A percentile compares a stretch with the other conserved stretches of the same genome.
These are phyloP conservation scores for Eupristina koningsbergeri DNA, from an alignment of 1,140 invertebrate genomes.

Conservation along the genomic window DNA sequence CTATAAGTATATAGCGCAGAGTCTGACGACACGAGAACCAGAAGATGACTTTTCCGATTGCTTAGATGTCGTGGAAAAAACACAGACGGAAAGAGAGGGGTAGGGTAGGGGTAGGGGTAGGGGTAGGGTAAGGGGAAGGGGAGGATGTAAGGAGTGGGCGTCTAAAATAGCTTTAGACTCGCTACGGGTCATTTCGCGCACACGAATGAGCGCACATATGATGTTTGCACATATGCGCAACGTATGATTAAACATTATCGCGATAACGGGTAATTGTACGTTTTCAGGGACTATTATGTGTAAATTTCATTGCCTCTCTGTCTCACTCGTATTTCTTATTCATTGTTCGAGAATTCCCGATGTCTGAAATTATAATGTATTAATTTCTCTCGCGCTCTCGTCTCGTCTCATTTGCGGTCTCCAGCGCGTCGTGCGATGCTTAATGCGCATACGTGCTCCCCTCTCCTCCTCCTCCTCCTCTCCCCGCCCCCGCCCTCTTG, in stretches of 20 bases:
- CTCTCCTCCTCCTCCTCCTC: too few relatives aligned
- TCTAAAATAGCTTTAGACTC: slow-evolving; percentile 44
- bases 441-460: slow-evolving; percentile 24
- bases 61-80: slow-evolving; percentile 26
- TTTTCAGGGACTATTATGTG: slow-evolving; percentile 49
- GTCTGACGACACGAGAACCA: background rate
- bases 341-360: slow-evolving; percentile 45
- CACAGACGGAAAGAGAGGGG: too few relatives aligned
- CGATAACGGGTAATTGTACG: slow-evolving; percentile 49
- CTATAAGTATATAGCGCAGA: background rate
- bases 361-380: slow-evolving; percentile 49
- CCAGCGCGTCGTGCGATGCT: background rate
- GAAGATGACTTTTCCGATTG: slow-evolving; percentile 37
- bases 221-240: slow-evolving; percentile 37
- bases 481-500: too few relatives aligned
- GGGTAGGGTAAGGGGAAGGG: background rate
- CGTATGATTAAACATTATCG: slow-evolving; percentile 53
- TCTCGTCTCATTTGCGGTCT: slow-evolving; percentile 27
- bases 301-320: slow-evolving; percentile 47
- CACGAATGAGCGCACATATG: slow-evolving; percentile 2
- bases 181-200: slow-evolving; percentile 30
- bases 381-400: slow-evolving; percentile 40
- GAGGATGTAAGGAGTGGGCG: slow-evolving; percentile 21
- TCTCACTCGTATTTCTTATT: slow-evolving; percentile 29
- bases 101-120: background rate